These are phyloP conservation scores for Dreissena polymorpha DNA, from an alignment of 1,140 invertebrate species.

Conservation along the genomic window DNA sequence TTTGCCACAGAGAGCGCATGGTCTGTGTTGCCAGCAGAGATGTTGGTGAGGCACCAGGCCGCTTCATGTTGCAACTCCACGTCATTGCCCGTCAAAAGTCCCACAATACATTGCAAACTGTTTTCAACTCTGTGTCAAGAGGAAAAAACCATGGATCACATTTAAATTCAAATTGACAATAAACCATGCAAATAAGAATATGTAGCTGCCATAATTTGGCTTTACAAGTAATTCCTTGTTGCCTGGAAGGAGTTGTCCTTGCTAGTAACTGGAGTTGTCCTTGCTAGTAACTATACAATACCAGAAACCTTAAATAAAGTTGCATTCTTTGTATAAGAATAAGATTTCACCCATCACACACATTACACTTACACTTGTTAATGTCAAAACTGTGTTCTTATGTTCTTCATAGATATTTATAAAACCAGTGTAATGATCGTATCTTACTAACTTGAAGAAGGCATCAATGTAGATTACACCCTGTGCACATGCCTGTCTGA, in stretches of 20 bases:
- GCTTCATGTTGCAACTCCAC: conserved; percentile 68
- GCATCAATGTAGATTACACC: conserved; percentile 63
- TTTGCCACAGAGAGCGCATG: conserved; percentile 65
- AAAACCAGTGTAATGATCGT: background rate
- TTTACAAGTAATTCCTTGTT: background rate
- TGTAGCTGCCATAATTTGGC: background rate
- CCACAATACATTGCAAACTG: conserved; percentile 63
- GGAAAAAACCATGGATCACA: conserved; percentile 4
- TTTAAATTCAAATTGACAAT: background rate
- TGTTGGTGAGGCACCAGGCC: conserved; percentile 73
- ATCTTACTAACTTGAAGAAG: conserved; percentile 44
- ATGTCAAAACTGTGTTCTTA: no score
- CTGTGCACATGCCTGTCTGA: conserved; percentile 62
- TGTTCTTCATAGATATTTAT: no score
- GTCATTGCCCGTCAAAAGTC: conserved; percentile 68
- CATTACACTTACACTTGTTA: no score
- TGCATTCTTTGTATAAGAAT: no score
- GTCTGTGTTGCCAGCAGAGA: conserved; percentile 64
- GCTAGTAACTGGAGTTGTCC: background rate
- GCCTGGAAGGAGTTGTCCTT: background rate
- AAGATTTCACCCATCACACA: no score
- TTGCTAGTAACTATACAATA: no score
- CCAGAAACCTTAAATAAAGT: no score
- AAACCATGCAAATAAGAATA: background rate
- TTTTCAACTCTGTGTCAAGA: conserved; percentile 63